Conservation (phyloP, 1,140 invertebrate species). For the Drosophila subobscura region DNA sequence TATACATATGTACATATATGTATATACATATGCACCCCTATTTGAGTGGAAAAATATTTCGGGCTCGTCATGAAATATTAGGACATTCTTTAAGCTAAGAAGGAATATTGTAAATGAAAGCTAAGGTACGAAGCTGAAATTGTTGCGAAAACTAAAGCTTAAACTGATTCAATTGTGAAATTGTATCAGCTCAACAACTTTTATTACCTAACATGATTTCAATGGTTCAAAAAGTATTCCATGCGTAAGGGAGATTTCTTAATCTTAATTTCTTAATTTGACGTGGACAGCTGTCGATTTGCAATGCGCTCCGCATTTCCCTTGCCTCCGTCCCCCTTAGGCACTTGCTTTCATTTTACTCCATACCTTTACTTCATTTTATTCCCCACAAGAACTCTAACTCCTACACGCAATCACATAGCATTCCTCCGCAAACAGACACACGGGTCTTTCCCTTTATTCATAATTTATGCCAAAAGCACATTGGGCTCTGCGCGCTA, state of each 20-base stretch:
- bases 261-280: not conserved
- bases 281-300: constrained; percentile 18
- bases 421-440: constrained; percentile 13
- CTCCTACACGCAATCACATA: constrained; percentile 23
- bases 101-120: no score
- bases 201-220: not conserved
- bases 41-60: constrained; percentile 11
- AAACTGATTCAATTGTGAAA: no score
- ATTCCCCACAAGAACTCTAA: constrained; percentile 62
- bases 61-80: not conserved
- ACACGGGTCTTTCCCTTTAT: constrained; percentile 59
- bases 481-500: constrained; percentile 56
- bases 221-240: constrained; percentile 1
- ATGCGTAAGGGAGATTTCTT: no score
- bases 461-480: constrained; percentile 81
- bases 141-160: no score
- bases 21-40: constrained; percentile 2
- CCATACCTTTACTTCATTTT: constrained; percentile 76
- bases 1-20: no score
- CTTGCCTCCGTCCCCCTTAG: constrained; percentile 23
- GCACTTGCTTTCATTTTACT: constrained; percentile 78
- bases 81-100: no score
- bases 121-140: no score
- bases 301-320: not conserved
- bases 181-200: no score